Evolutionary conservation across 2,888 invertebrate species (phyloP).

Genomic region (Euclidia mi): DNA sequence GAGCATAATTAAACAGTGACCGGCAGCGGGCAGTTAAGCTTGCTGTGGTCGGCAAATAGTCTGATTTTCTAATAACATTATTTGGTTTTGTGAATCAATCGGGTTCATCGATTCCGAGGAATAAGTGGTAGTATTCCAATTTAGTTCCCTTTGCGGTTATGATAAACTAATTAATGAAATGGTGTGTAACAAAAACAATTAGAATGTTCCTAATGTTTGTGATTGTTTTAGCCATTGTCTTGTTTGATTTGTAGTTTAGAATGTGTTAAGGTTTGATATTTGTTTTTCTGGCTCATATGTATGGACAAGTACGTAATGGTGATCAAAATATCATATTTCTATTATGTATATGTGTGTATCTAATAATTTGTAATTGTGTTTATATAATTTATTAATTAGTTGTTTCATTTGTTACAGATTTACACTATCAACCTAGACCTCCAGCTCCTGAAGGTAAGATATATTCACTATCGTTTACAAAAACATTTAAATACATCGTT

Average conservation of each 20-base stretch:
- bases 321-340: too few species aligned
- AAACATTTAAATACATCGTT: background rate
- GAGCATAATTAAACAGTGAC: slow-evolving; percentile 26
- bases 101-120: slow-evolving; percentile 19
- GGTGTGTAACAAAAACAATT: too few species aligned
- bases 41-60: slow-evolving; percentile 44
- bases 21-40: slow-evolving; percentile 26
- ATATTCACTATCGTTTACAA: background rate
- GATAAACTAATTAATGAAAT: slow-evolving; percentile 4
- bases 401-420: slow-evolving; percentile 89
- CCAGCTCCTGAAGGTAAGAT: slow-evolving; percentile 91
- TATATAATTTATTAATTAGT: background rate
- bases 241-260: too few species aligned
- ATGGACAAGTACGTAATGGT: too few species aligned
- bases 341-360: too few species aligned
- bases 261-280: too few species aligned
- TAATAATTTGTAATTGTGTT: too few species aligned
- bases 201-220: too few species aligned
- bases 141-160: slow-evolving; percentile 10
- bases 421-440: slow-evolving; percentile 91
- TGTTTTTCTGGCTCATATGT: too few species aligned
- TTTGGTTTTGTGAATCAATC: slow-evolving; percentile 42
- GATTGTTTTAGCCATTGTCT: too few species aligned
- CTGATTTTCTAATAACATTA: slow-evolving; percentile 41
- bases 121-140: slow-evolving; percentile 15